phyloP scores from a whole-genome alignment of 2,113 vertebrate genomes.

The Lasiurus borealis region DNA sequence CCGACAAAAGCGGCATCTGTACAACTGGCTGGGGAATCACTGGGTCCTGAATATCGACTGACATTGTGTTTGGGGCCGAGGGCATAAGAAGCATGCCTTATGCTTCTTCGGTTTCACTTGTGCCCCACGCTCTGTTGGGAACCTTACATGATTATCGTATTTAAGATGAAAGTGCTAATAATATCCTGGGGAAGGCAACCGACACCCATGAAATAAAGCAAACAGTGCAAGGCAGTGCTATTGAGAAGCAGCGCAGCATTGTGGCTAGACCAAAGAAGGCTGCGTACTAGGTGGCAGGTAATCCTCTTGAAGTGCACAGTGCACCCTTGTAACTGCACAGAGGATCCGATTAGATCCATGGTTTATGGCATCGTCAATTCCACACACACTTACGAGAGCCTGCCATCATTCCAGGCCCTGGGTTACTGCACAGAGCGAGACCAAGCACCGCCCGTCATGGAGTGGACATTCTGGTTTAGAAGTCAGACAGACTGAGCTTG shows the following conservation, averaged over 20 bases:
- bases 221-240: background rate
- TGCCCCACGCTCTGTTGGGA: background rate
- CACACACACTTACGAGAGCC: background rate
- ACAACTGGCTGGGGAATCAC: background rate
- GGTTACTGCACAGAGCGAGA: background rate
- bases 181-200: background rate
- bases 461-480: background rate
- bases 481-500: background rate
- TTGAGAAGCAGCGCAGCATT: background rate
- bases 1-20: too few species aligned
- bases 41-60: background rate
- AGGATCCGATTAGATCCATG: background rate
- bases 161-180: background rate
- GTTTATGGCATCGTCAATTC: background rate
- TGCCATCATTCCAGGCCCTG: background rate
- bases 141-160: background rate
- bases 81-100: background rate
- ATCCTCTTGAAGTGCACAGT: background rate
- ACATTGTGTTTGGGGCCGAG: background rate
- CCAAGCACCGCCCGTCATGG: rapidly evolving
- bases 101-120: background rate
- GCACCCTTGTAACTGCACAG: background rate
- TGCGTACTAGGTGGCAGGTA: background rate
- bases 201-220: background rate
- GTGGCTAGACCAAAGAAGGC: background rate